Evolutionary conservation across 2,797 vertebrate genomes (phyloP).

Genomic region (Cirrhinus molitorella): DNA sequence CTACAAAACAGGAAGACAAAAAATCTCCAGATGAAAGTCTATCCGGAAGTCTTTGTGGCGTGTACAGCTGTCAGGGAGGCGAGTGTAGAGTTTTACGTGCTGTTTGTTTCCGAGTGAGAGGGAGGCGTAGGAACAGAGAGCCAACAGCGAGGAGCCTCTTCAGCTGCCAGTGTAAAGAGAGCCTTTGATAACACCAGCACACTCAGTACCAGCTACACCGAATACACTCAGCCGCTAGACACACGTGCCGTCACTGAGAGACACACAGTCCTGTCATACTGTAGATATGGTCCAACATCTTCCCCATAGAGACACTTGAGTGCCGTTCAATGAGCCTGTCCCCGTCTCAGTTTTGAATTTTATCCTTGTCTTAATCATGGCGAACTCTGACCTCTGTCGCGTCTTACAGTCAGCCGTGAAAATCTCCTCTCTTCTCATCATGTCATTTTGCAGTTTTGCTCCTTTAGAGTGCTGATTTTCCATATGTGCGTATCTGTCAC

Average conservation of each 20-base stretch:
- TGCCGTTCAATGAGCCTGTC: slow-evolving; percentile 9
- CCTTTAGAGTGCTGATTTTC: slow-evolving; percentile 48
- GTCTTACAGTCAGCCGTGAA: neutral
- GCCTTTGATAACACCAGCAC: slow-evolving; percentile 36
- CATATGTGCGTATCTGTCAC: slow-evolving; percentile 50
- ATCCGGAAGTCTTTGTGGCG: slow-evolving; percentile 41
- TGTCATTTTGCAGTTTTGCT: slow-evolving; percentile 48
- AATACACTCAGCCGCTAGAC: neutral
- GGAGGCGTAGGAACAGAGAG: slow-evolving; percentile 28
- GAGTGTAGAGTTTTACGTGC: slow-evolving; percentile 51
- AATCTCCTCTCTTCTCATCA: slow-evolving; percentile 16
- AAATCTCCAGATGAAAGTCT: slow-evolving; percentile 58
- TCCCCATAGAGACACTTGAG: slow-evolving; percentile 16
- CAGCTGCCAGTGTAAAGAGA: slow-evolving; percentile 37
- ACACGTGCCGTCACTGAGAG: slow-evolving; percentile 14
- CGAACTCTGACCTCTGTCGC: slow-evolving; percentile 24
- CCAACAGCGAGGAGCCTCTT: slow-evolving; percentile 30
- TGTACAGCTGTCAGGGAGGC: slow-evolving; percentile 58
- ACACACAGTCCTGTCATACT: slow-evolving; percentile 16
- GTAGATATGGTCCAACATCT: slow-evolving; percentile 32
- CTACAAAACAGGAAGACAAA: slow-evolving; percentile 53
- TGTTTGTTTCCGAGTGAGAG: slow-evolving; percentile 50
- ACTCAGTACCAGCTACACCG: slow-evolving; percentile 12
- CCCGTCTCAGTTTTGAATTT: neutral
- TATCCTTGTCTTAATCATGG: slow-evolving; percentile 7